Conservation (phyloP, 92 coral and sea anemone genomes). For the Parazoanthus swiftii region DNA sequence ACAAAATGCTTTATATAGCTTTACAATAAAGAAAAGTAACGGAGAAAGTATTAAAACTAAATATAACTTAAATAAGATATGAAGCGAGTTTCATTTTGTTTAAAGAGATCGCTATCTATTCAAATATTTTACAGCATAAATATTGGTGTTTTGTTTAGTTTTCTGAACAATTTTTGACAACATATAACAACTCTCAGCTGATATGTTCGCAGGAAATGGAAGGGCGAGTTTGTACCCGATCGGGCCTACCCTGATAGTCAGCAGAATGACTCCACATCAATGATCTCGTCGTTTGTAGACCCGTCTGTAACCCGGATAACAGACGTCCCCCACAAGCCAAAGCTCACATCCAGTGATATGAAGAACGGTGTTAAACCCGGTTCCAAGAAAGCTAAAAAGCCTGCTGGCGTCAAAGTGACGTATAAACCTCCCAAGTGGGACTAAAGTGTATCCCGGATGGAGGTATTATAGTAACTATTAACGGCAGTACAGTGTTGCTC, state of each 20-base stretch:
- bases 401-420: conserved; percentile 87
- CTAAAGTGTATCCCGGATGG: conserved; percentile 10
- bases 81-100: no score
- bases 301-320: conserved; percentile 93
- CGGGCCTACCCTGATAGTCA: conserved; percentile 63
- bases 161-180: not conserved
- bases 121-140: no score
- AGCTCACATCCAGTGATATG: conserved; percentile 31
- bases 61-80: no score
- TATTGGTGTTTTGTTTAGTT: not conserved
- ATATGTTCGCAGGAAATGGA: conserved; percentile 64
- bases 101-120: no score
- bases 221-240: conserved; percentile 96
- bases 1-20: no score
- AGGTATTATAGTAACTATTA: not conserved
- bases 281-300: conserved; percentile 84
- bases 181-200: not conserved
- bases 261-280: conserved; percentile 59
- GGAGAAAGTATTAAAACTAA: no score
- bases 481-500: not conserved
- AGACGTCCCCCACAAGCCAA: conserved; percentile 91
- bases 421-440: conserved; percentile 96
- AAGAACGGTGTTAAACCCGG: conserved; percentile 61
- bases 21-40: no score
- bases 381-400: conserved; percentile 67